Evolutionary conservation across 2,113 vertebrate species (phyloP).

Genomic region (Bubo bubo): DNA sequence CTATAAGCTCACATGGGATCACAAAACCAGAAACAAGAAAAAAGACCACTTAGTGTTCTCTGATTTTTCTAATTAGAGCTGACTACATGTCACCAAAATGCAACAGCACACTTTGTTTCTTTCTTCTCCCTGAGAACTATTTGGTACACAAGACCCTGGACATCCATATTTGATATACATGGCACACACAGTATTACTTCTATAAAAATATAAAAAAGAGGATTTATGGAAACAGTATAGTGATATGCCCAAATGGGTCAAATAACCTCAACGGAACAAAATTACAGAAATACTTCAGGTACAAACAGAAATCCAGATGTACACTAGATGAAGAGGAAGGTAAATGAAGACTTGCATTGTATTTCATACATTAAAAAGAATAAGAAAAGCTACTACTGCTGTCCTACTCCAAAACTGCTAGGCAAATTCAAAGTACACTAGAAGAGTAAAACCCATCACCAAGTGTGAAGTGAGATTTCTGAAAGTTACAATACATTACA

Average conservation of each 20-base stretch:
- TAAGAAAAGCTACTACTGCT: background rate
- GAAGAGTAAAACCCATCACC: background rate
- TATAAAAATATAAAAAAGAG: background rate
- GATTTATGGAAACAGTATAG: background rate
- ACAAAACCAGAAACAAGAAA: background rate
- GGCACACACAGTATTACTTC: background rate
- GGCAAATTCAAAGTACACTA: background rate
- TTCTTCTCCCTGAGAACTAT: background rate
- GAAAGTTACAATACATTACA: background rate
- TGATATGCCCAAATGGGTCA: background rate
- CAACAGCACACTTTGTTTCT: background rate
- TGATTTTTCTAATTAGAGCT: background rate
- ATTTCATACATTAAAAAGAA: background rate
- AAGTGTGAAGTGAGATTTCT: background rate
- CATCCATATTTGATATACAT: background rate
- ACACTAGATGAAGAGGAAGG: background rate
- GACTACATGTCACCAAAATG: background rate
- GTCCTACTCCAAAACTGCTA: background rate
- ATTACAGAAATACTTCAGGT: background rate
- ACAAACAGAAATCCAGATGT: background rate
- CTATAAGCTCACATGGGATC: background rate
- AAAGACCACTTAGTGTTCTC: background rate
- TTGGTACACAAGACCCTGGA: background rate
- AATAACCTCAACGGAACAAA: background rate
- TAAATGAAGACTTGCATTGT: background rate